Evolutionary conservation across 1,140 invertebrate genomes (phyloP).

Genomic region (Pissodes strobi): DNA sequence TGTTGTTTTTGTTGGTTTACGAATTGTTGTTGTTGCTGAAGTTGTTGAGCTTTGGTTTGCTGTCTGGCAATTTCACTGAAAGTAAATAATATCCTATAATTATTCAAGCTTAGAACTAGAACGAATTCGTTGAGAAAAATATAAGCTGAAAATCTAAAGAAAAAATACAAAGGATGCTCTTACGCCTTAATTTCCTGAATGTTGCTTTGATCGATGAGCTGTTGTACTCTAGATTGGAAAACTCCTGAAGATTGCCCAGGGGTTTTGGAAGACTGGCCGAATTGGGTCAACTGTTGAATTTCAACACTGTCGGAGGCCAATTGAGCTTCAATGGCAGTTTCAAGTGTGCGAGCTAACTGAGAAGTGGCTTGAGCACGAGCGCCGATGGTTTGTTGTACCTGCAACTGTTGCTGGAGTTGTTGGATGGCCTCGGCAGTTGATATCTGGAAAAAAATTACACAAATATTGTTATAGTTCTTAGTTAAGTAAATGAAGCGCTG

Average conservation of each 20-base stretch:
- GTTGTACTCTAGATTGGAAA: slow-evolving; percentile 6
- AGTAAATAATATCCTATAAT: neutral
- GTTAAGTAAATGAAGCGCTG: too few relatives aligned
- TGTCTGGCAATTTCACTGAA: slow-evolving; percentile 12
- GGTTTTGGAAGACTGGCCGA: neutral
- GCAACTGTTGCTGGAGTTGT: neutral
- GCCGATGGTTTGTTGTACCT: neutral
- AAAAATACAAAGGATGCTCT: neutral
- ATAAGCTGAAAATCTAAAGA: too few relatives aligned
- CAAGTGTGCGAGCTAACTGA: slow-evolving; percentile 5
- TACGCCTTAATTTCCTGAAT: slow-evolving; percentile 15
- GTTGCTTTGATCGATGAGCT: slow-evolving; percentile 9
- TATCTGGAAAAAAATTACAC: neutral
- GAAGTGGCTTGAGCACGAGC: neutral
- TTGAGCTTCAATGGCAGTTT: slow-evolving; percentile 10
- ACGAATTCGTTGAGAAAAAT: too few relatives aligned
- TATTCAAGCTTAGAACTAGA: too few relatives aligned
- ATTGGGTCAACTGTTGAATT: neutral
- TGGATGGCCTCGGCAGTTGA: neutral
- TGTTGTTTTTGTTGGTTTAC: slow-evolving; percentile 4
- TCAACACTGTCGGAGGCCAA: neutral
- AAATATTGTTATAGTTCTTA: neutral
- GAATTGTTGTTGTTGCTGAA: slow-evolving; percentile 1
- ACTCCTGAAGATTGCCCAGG: neutral
- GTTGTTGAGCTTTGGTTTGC: neutral